Evolutionary conservation across 2,113 vertebrate genomes (phyloP).

Genomic region (Sinocyclocheilus anophthalmus): DNA sequence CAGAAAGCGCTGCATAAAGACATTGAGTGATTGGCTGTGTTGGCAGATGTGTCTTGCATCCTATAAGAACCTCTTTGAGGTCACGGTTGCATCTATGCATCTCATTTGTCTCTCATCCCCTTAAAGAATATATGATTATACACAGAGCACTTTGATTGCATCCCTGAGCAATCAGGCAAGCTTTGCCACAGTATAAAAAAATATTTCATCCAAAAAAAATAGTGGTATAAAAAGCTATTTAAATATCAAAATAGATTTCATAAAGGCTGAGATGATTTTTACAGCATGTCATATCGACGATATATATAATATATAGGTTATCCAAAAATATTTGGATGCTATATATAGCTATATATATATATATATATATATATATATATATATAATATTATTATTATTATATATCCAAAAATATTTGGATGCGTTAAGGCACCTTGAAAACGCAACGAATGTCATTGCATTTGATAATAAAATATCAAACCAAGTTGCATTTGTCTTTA

Average conservation of each 20-base stretch:
- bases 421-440: not conserved
- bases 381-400: too few relatives aligned
- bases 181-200: conserved; percentile 79
- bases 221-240: conserved; percentile 78
- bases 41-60: not conserved
- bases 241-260: conserved; percentile 84
- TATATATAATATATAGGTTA: too few relatives aligned
- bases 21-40: not conserved
- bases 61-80: conserved; percentile 82
- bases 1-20: not conserved
- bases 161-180: conserved; percentile 88
- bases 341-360: too few relatives aligned
- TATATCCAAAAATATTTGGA: conserved; percentile 20
- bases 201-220: conserved; percentile 75
- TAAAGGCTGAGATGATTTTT: conserved; percentile 81
- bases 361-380: conserved; percentile 58
- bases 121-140: conserved; percentile 68
- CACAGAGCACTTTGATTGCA: conserved; percentile 82
- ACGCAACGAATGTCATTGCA: not conserved
- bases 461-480: not conserved
- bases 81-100: conserved; percentile 58
- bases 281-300: too few relatives aligned
- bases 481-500: not conserved
- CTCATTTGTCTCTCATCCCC: conserved; percentile 63
- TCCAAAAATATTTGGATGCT: too few relatives aligned